Conservation (phyloP, 2,888 invertebrate species). For the Drosophila phalerata region DNA sequence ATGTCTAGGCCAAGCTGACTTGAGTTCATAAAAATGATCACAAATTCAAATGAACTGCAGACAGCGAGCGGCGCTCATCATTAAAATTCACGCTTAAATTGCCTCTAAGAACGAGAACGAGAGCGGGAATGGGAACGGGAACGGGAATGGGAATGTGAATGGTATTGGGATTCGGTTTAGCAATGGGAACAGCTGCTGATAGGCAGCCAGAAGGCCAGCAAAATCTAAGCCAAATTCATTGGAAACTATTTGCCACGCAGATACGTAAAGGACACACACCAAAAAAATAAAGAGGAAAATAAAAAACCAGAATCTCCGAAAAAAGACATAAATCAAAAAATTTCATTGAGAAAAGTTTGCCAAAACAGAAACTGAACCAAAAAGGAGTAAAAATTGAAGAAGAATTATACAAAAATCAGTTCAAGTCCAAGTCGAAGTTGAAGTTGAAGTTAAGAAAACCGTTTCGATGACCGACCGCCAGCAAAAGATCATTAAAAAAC, state of each 20-base stretch:
- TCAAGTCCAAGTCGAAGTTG: conserved; percentile 22
- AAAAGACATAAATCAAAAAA: conserved; percentile 80
- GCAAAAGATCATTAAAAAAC: conserved; percentile 76
- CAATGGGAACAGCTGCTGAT: conserved; percentile 47
- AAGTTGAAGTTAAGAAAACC: conserved; percentile 37
- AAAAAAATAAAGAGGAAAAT: conserved; percentile 32
- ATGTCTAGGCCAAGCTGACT: conserved; percentile 50
- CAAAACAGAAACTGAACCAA: conserved; percentile 34
- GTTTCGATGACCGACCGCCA: conserved; percentile 73
- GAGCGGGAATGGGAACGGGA: conserved; percentile 3
- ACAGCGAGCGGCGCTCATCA: conserved; percentile 70
- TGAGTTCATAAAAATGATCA: conserved; percentile 64
- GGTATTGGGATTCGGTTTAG: background rate
- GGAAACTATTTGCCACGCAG: conserved; percentile 82
- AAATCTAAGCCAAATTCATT: conserved; percentile 78
- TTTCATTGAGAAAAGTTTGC: conserved; percentile 81
- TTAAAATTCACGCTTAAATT: conserved; percentile 81
- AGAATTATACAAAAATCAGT: conserved; percentile 33
- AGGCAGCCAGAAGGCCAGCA: conserved; percentile 33
- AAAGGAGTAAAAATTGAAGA: background rate
- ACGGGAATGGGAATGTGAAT: conserved; percentile 1
- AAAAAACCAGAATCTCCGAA: conserved; percentile 40
- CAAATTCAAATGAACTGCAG: conserved; percentile 81
- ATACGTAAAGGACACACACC: conserved; percentile 47
- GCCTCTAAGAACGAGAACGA: conserved; percentile 52